Evolutionary conservation across 2,888 invertebrate genomes (phyloP).

Genomic region (Disparrhopalites patrizii): DNA sequence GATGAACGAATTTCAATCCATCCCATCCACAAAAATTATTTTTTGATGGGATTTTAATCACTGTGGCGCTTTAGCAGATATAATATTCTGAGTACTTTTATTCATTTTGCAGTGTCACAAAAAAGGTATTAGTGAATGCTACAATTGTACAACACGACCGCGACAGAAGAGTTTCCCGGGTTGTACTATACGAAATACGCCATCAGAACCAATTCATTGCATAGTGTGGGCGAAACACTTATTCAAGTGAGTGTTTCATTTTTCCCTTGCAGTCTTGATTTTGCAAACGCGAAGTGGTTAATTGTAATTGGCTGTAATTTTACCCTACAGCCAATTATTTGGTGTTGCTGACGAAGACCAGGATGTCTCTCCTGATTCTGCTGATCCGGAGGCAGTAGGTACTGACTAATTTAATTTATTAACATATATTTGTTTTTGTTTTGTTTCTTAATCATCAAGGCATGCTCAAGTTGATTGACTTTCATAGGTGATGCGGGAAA

Average conservation of each 20-base stretch:
- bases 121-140: slow-evolving; percentile 87
- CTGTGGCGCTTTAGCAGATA: too few relatives aligned
- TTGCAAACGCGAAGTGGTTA: background rate
- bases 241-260: slow-evolving; percentile 70
- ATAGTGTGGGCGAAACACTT: slow-evolving; percentile 99
- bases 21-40: too few relatives aligned
- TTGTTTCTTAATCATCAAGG: slow-evolving; percentile 51
- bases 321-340: slow-evolving; percentile 76
- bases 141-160: slow-evolving; percentile 91
- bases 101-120: slow-evolving; percentile 63
- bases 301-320: background rate
- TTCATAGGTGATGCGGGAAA: slow-evolving; percentile 34
- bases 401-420: slow-evolving; percentile 38
- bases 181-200: slow-evolving; percentile 98
- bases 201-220: slow-evolving; percentile 98
- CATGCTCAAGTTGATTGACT: slow-evolving; percentile 57
- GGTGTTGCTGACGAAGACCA: slow-evolving; percentile 95
- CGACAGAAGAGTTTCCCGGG: slow-evolving; percentile 92
- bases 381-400: slow-evolving; percentile 80
- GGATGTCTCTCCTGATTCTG: slow-evolving; percentile 95
- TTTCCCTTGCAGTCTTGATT: background rate
- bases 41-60: too few relatives aligned
- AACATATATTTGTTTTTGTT: background rate
- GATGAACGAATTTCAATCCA: too few relatives aligned
- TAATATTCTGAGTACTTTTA: too few relatives aligned